Evolutionary conservation across 2,113 vertebrate genomes (phyloP).

Genomic region (Strix aluco): DNA sequence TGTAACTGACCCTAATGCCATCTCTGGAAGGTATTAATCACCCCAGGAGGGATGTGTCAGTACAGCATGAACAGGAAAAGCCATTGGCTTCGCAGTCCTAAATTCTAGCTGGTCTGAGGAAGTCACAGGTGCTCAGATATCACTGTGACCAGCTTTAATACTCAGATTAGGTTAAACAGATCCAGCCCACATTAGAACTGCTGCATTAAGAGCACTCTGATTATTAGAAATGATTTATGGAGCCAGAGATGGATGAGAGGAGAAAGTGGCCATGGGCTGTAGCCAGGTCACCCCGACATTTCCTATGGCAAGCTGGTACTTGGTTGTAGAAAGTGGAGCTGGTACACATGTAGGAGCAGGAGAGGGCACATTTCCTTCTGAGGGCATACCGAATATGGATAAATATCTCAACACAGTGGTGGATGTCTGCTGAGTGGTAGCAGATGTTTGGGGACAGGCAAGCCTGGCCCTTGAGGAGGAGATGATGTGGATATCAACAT

Average conservation of each 20-base stretch:
- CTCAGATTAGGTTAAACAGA: constrained; percentile 52
- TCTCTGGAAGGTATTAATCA: constrained; percentile 21
- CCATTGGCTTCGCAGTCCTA: constrained; percentile 6
- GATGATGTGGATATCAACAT: constrained; percentile 10
- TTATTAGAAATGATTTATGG: constrained; percentile 43
- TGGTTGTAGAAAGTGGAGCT: neutral
- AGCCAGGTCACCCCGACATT: neutral
- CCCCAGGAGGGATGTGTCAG: neutral
- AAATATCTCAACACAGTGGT: constrained; percentile 15
- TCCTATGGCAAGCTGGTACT: neutral
- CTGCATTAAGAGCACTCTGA: constrained; percentile 21
- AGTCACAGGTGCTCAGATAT: constrained; percentile 58
- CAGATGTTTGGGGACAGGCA: constrained; percentile 31
- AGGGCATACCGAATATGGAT: constrained; percentile 11
- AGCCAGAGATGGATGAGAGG: neutral
- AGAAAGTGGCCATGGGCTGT: neutral
- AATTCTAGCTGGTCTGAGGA: constrained; percentile 46
- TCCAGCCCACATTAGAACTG: constrained; percentile 11
- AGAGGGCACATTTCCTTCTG: constrained; percentile 18
- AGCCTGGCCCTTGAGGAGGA: constrained; percentile 19
- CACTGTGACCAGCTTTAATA: constrained; percentile 26
- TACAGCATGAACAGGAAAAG: constrained; percentile 25
- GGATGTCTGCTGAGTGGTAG: constrained; percentile 3
- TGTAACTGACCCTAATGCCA: neutral
- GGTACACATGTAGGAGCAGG: neutral